Percentiles rank a stretch among this genome's conserved stretches.
Conservation (phyloP, 2,888 invertebrate species). For the Drosophila vallismaia region DNA sequence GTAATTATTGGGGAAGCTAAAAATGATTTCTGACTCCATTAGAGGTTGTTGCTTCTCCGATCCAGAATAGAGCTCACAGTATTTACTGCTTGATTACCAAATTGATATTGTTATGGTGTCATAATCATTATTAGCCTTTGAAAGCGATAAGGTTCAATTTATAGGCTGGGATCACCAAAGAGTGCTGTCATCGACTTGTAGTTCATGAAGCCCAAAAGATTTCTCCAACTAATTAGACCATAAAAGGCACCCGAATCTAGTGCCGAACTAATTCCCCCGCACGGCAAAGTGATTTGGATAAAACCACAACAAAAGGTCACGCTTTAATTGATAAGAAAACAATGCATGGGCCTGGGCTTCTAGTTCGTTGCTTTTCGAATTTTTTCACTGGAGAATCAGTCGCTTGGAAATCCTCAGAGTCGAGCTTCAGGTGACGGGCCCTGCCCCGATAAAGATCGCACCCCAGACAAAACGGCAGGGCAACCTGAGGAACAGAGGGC, state of each 20-base stretch:
- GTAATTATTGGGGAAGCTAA: constrained; percentile 23
- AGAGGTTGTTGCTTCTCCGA: constrained; percentile 9
- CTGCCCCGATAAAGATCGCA: constrained; percentile 70
- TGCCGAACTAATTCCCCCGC: constrained; percentile 68
- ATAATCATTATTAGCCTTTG: constrained; percentile 48
- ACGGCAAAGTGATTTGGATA: constrained; percentile 46
- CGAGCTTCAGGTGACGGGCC: constrained; percentile 44
- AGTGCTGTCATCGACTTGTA: constrained; percentile 63
- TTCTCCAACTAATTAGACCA: constrained; percentile 78
- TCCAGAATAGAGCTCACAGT: constrained; percentile 28
- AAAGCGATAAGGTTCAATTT: constrained; percentile 55
- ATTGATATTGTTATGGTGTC: constrained; percentile 52
- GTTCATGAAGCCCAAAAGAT: constrained; percentile 32
- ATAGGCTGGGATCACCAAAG: constrained; percentile 27
- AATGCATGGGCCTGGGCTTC: constrained; percentile 23
- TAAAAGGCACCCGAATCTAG: constrained; percentile 62
- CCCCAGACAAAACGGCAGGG: constrained; percentile 44
- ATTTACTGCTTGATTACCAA: constrained; percentile 52
- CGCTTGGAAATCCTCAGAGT: constrained; percentile 56
- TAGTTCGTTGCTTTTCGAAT: constrained; percentile 33
- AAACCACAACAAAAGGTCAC: constrained; percentile 79
- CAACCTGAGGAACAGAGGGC: constrained; percentile 45
- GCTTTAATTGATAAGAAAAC: constrained; percentile 74
- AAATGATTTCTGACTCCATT: constrained; percentile 37
- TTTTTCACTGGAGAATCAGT: constrained; percentile 24